These are phyloP conservation scores for Hydrocynus forskahlii DNA, from an alignment of 2,797 vertebrate species.

Conservation along the genomic window DNA sequence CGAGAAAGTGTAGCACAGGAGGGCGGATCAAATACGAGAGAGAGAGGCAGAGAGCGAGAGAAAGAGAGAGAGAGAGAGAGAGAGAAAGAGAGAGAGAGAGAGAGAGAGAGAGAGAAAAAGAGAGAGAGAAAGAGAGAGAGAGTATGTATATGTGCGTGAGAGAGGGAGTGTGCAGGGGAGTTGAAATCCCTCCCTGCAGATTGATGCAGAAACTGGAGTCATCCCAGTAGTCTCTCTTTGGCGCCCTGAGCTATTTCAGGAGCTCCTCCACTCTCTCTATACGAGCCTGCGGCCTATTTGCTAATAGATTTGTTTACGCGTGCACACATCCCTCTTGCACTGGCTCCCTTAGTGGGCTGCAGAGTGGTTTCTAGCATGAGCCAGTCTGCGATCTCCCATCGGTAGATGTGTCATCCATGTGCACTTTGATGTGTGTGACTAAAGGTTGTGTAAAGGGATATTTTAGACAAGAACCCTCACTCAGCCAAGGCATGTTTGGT, in stretches of 20 bases:
- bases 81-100: no score
- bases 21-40: neutral
- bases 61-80: no score
- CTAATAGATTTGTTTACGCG: slow-evolving; percentile 50
- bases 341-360: slow-evolving; percentile 16
- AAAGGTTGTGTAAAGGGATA: neutral
- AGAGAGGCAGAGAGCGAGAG: no score
- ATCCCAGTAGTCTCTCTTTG: slow-evolving; percentile 40
- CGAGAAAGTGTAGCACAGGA: neutral
- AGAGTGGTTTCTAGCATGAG: neutral
- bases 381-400: neutral
- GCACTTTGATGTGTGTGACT: neutral
- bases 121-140: no score
- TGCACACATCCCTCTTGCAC: slow-evolving; percentile 43
- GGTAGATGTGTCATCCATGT: neutral
- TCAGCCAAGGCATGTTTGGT: no score
- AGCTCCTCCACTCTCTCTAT: slow-evolving; percentile 29
- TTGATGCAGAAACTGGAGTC: slow-evolving; percentile 31
- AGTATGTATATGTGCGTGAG: neutral
- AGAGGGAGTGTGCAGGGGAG: slow-evolving; percentile 9
- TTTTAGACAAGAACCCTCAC: neutral
- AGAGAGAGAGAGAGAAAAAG: neutral
- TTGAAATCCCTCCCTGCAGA: slow-evolving; percentile 46
- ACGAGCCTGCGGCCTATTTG: slow-evolving; percentile 51
- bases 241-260: slow-evolving; percentile 46